phyloP scores from a whole-genome alignment of 2,113 vertebrate genomes.

The Pangasianodon gigas region DNA sequence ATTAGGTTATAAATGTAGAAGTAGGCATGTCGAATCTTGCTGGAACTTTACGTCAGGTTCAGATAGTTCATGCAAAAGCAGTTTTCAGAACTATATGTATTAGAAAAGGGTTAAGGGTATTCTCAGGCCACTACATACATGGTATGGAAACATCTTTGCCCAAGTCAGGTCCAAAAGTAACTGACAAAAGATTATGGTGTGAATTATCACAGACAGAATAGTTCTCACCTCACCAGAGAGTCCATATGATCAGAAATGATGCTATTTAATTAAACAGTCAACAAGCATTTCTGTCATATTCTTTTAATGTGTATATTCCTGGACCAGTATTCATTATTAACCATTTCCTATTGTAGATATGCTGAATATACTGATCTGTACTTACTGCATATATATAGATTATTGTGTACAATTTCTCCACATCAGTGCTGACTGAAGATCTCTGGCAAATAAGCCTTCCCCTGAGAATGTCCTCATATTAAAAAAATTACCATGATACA shows the following conservation, averaged over 20 bases:
- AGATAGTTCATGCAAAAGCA: too few species aligned
- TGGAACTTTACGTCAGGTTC: too few species aligned
- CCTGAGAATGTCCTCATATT: not conserved
- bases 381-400: not conserved
- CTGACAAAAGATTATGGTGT: not conserved
- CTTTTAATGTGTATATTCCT: not conserved
- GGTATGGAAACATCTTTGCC: not conserved
- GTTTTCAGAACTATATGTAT: too few species aligned
- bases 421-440: not conserved
- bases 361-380: too few species aligned
- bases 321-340: not conserved
- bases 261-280: not conserved
- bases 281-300: not conserved
- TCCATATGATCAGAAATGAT: not conserved
- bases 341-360: not conserved
- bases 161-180: not conserved
- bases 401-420: not conserved
- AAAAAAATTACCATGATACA: not conserved
- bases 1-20: too few species aligned
- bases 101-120: not conserved
- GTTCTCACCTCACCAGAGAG: not conserved
- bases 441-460: not conserved
- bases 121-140: not conserved
- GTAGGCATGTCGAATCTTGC: too few species aligned
- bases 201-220: not conserved